Conservation (phyloP, 2,797 vertebrate species). For the Pachyuromys duprasi region DNA sequence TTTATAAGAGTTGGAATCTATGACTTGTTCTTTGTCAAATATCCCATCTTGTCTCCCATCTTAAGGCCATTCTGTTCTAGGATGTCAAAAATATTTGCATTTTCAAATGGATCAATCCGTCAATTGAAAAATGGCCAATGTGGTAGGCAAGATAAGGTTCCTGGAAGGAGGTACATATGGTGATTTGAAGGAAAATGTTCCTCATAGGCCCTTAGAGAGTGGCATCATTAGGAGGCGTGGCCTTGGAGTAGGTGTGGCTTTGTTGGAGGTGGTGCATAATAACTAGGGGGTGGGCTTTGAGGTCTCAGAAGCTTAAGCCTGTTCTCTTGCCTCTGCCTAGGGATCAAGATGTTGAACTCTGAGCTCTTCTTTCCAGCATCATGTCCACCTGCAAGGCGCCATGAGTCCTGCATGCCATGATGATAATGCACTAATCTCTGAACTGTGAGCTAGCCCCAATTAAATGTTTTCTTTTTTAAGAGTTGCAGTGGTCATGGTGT, state of each 20-base stretch:
- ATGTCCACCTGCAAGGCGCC: not conserved
- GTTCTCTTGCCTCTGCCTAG: not conserved
- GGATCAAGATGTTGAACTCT: not conserved
- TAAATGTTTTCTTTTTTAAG: not conserved
- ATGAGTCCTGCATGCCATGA: not conserved
- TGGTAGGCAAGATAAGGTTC: not conserved
- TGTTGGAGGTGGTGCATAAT: not conserved
- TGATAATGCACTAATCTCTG: no score
- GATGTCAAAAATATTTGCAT: not conserved
- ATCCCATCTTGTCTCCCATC: not conserved
- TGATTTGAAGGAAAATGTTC: not conserved
- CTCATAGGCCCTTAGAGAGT: not conserved
- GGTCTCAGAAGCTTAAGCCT: not conserved
- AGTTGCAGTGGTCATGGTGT: not conserved
- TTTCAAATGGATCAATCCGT: not conserved
- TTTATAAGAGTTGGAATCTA: not conserved
- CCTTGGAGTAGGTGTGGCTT: not conserved
- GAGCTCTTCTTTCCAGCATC: not conserved
- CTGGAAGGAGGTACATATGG: not conserved
- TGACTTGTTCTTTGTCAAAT: not conserved
- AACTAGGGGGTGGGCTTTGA: not conserved
- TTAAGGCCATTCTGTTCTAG: not conserved
- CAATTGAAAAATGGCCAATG: not conserved
- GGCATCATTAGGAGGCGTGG: not conserved
- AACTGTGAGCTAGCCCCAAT: no score